phyloP scores from a whole-genome alignment of 2,888 invertebrate species.

The Choreutis nemorana region DNA sequence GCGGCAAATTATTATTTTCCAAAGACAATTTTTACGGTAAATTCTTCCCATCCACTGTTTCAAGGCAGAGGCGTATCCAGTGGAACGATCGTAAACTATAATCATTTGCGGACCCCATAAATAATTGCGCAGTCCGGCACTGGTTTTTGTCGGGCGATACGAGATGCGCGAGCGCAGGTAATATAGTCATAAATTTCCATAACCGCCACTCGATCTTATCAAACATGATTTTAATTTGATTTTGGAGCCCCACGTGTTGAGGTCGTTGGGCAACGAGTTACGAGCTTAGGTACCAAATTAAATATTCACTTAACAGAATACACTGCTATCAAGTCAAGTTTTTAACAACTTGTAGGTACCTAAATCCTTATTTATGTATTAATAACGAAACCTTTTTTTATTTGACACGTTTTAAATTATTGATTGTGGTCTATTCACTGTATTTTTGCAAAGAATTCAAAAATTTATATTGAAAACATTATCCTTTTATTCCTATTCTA shows the following conservation, averaged over 20 bases:
- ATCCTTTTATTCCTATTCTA: too few relatives aligned
- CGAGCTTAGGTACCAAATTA: conserved; percentile 45
- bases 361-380: too few relatives aligned
- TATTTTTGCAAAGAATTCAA: too few relatives aligned
- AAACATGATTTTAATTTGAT: conserved; percentile 67
- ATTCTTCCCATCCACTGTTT: conserved; percentile 17
- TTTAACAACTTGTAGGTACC: too few relatives aligned
- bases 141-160: conserved; percentile 55
- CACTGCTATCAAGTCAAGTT: too few relatives aligned
- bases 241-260: conserved; percentile 63
- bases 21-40: conserved; percentile 19
- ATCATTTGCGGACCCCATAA: conserved; percentile 61
- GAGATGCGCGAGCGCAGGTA: conserved; percentile 61
- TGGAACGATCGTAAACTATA: conserved; percentile 57
- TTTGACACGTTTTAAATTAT: too few relatives aligned
- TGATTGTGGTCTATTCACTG: too few relatives aligned
- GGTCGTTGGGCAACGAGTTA: conserved; percentile 49
- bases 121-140: conserved; percentile 56
- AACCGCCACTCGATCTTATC: conserved; percentile 67
- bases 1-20: too few relatives aligned
- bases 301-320: too few relatives aligned
- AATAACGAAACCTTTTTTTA: too few relatives aligned
- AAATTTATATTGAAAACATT: too few relatives aligned
- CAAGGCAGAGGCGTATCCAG: conserved; percentile 44
- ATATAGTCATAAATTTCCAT: conserved; percentile 68